Percentiles rank a stretch among this genome's conserved stretches.
Evolutionary conservation across 2,797 vertebrate genomes (phyloP).

Genomic region (Chelidonichthys spinosus): DNA sequence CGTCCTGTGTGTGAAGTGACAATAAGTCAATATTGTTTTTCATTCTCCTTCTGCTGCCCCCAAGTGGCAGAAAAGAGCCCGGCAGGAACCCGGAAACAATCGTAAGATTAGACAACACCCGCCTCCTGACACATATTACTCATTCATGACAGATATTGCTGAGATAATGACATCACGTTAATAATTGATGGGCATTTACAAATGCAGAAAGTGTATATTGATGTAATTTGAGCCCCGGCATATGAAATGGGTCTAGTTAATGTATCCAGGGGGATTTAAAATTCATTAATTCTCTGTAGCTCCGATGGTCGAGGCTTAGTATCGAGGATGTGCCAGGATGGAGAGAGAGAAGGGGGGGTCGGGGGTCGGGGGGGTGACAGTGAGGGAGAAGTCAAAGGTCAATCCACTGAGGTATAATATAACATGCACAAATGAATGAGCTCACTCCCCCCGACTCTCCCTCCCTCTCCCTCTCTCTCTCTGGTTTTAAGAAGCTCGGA

Average conservation of each 20-base stretch:
- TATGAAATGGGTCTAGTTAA: conserved; percentile 77
- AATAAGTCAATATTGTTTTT: neutral
- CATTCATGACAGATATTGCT: conserved; percentile 66
- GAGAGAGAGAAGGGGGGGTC: conserved; percentile 2
- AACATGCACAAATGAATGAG: conserved; percentile 72
- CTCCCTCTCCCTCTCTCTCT: conserved; percentile 23
- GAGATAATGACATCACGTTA: conserved; percentile 75
- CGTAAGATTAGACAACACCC: conserved; percentile 35
- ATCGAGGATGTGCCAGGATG: conserved; percentile 64
- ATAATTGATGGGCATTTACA: conserved; percentile 78
- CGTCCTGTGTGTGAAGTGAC: neutral
- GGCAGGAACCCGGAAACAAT: conserved; percentile 21
- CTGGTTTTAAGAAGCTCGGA: conserved; percentile 49
- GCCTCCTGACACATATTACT: conserved; percentile 55
- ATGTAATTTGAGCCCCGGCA: conserved; percentile 78
- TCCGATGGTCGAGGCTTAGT: conserved; percentile 66
- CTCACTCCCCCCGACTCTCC: conserved; percentile 30
- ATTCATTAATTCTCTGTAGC: conserved; percentile 78
- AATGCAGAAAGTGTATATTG: conserved; percentile 78
- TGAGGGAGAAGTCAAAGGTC: conserved; percentile 70
- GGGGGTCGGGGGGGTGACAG: neutral
- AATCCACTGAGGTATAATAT: conserved; percentile 74
- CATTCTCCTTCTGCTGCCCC: conserved; percentile 13
- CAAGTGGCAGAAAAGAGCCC: conserved; percentile 17
- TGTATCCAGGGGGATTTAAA: conserved; percentile 75